Base-by-base conservation (phyloP, 2,797 vertebrate genomes). In the Hafferia zeledoni region DNA sequence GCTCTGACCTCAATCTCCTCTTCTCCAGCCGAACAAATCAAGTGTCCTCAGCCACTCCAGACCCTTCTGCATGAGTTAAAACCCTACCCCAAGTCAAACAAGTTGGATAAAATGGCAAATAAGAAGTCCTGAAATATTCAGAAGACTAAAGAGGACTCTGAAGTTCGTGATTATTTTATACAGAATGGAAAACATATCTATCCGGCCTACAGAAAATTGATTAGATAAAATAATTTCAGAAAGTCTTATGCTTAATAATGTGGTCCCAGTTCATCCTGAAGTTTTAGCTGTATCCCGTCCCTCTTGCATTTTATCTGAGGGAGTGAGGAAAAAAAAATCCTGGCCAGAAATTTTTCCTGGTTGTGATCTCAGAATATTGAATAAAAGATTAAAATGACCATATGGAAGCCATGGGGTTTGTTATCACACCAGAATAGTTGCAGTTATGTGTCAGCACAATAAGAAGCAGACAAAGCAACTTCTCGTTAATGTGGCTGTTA, bases 301-400 rank as follows among this genome's bases (percentile, higher is more conserved):
- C 47, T 43, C 33, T 1, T 2, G 39, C 16, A 39, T 82, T 90
- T 88, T 78, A 88, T 37, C 17, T 2, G 5, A 69, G 17, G 56
- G 56, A 63, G 5, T 43, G 13, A n/a, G 39, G 13, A 24, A 72
- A 41, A 33, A 37, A 55, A 83, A 59, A 72, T 41, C 39, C 28
- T 7, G 74, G 81, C 41, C 49, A 91, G 37, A 72, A 93, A 30
- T 49, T 41, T 18, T 59, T 83, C n/a, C 23, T 56, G 39, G 22
- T 69, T 30, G 4, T 63, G 90, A 33, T 33, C 50, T 75, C 49
- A 91, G 71, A 83, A 78, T 46, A 47, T n/a, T 35, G 27, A 88
- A 71, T 55, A 71, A 56, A 91, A 87, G 9, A 90, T 65, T 37
- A 56, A 85, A 76, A 79, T 87, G 17, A 18, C 57, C 46, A 65